Base-by-base conservation (phyloP, 2,797 vertebrate genomes). In the Acanthornis magna region DNA sequence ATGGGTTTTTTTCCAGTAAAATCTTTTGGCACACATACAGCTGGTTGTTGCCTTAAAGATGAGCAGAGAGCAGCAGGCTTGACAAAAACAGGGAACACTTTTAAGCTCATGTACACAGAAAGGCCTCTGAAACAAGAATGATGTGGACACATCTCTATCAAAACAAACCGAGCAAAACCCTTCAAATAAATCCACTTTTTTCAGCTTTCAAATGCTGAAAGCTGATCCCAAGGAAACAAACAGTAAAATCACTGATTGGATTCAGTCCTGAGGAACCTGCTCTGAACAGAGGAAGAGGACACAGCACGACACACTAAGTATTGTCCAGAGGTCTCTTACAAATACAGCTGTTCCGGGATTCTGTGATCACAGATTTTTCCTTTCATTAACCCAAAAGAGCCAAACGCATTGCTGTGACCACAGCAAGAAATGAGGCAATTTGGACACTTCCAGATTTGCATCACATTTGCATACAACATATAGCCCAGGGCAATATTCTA, bases 41-140 rank as follows among this genome's bases (percentile, higher is more conserved):
- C 87, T 91, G 85, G 29, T 57, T 89, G 71, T 27, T 91, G 89
- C 81, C 74, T 91, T 85, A 63, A 66, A 87, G 85, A 91, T 30
- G 89, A 89, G 60, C 38, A 84, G 47, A 51, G 67, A 87, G 60
- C 75, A 92, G 81, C 75, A 91, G 87, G 81, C 75, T 86, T 83
- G 55, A 92, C 67, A 93, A 77, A 79, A 57, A 47, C 36, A 62
- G 84, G 72, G 66, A 89, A 71, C 15, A 40, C 72, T 70, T 91
- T 73, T 78, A 88, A 94, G 75, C 89, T 82, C 36, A 10, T 30
- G 30, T 32, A 29, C 53, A 85, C 45, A 83, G 38, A 83, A 75
- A 95, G 53, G 22, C 32, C 48, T 82, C 55, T 57, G 55, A 70
- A 85, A 50, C 8, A 57, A 77, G 78, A 63, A 42, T 20, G 61